Evolutionary conservation across 2,113 vertebrate genomes (phyloP).

Genomic region (Zeus faber): DNA sequence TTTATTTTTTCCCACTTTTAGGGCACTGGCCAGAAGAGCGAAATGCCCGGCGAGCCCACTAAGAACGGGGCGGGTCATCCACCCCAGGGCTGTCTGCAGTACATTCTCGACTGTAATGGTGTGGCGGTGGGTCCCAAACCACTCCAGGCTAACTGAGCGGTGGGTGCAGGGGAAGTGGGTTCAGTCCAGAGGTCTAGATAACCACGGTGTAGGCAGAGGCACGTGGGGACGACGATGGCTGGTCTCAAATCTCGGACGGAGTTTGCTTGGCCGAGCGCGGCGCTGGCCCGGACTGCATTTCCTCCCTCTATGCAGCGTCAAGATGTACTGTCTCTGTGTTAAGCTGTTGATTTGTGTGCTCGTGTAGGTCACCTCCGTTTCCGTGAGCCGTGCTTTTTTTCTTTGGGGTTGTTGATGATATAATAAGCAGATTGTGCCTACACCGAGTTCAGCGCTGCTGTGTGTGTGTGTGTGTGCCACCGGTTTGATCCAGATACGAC

Average conservation of each 20-base stretch:
- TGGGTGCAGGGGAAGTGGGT: slow-evolving; percentile 42
- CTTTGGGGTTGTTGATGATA: slow-evolving; percentile 82
- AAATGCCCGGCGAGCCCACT: slow-evolving; percentile 74
- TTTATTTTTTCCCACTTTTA: slow-evolving; percentile 49
- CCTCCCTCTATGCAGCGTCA: slow-evolving; percentile 91
- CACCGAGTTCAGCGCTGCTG: slow-evolving; percentile 82
- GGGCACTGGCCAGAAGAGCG: slow-evolving; percentile 86
- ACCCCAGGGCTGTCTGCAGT: slow-evolving; percentile 98
- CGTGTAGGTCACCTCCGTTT: slow-evolving; percentile 84
- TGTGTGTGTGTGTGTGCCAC: no score
- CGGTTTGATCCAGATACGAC: slow-evolving; percentile 37
- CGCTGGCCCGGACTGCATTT: slow-evolving; percentile 87
- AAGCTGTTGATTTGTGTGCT: slow-evolving; percentile 85
- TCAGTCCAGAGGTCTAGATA: slow-evolving; percentile 31
- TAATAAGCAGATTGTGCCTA: slow-evolving; percentile 86
- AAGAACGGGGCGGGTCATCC: slow-evolving; percentile 83
- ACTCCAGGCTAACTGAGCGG: slow-evolving; percentile 90
- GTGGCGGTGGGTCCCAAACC: slow-evolving; percentile 93
- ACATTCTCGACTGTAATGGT: slow-evolving; percentile 98
- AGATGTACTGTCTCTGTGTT: slow-evolving; percentile 82
- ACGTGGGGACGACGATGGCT: slow-evolving; percentile 48
- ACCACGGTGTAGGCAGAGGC: slow-evolving; percentile 47
- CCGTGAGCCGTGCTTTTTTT: slow-evolving; percentile 81
- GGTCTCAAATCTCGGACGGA: slow-evolving; percentile 59
- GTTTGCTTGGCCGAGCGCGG: slow-evolving; percentile 69